Conservation (phyloP, 2,888 invertebrate genomes). For the Apotomis turbidana region DNA sequence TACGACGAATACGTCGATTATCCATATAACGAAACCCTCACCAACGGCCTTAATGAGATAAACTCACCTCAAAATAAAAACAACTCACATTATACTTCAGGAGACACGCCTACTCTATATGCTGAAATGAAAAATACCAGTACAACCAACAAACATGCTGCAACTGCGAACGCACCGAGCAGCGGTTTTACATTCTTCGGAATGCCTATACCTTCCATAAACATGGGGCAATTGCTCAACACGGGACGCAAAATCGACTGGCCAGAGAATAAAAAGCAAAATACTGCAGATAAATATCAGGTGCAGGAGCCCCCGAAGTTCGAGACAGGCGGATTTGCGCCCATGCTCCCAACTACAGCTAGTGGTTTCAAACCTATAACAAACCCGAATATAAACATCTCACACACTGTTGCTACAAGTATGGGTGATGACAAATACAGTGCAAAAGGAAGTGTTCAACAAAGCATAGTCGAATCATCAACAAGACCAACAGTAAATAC, state of each 20-base stretch:
- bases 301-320: conserved; percentile 84
- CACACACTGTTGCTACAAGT: conserved; percentile 54
- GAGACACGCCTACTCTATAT: conserved; percentile 83
- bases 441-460: conserved; percentile 56
- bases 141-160: conserved; percentile 63
- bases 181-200: conserved; percentile 93
- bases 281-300: conserved; percentile 67
- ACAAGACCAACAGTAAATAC: conserved; percentile 59
- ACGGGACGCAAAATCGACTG: conserved; percentile 77
- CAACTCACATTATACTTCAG: conserved; percentile 76
- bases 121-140: conserved; percentile 66
- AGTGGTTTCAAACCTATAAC: conserved; percentile 89
- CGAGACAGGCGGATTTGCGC: conserved; percentile 90
- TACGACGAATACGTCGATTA: conserved; percentile 93
- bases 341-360: conserved; percentile 87
- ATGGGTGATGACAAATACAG: conserved; percentile 54
- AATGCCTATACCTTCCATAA: conserved; percentile 89
- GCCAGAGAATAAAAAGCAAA: conserved; percentile 67
- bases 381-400: conserved; percentile 64
- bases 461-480: conserved; percentile 55
- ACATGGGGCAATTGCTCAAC: conserved; percentile 86
- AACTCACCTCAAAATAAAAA: conserved; percentile 59
- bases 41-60: conserved; percentile 67
- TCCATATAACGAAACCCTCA: conserved; percentile 85
- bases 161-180: conserved; percentile 75